A percentile compares a stretch with the other conserved stretches of the same genome.
Conservation (phyloP, 2,888 invertebrate genomes). For the Octonoba sinensis region DNA sequence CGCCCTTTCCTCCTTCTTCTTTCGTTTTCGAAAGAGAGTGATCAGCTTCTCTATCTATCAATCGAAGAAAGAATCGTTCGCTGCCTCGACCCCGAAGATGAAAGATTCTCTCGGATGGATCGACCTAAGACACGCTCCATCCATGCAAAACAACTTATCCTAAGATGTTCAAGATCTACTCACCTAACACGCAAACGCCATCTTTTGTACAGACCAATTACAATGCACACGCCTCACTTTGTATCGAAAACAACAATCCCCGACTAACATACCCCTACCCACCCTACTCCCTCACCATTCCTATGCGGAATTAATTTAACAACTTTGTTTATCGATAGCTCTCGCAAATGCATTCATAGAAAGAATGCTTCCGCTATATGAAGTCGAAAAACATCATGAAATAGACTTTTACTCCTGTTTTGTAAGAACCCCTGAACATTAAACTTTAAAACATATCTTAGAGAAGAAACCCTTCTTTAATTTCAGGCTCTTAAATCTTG, state of each 20-base stretch:
- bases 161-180: slow-evolving; percentile 14
- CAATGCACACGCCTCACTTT: slow-evolving; percentile 16
- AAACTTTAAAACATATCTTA: no score
- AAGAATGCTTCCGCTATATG: no score
- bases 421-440: no score
- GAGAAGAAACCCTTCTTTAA: no score
- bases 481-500: no score
- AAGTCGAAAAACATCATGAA: no score
- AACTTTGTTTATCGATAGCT: slow-evolving; percentile 30
- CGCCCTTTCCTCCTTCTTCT: slow-evolving; percentile 39
- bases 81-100: slow-evolving; percentile 28
- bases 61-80: slow-evolving; percentile 59
- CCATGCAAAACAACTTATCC: slow-evolving; percentile 46
- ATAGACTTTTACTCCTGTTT: no score
- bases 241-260: slow-evolving; percentile 1
- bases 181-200: slow-evolving; percentile 18
- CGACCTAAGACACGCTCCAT: slow-evolving; percentile 20
- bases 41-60: slow-evolving; percentile 29
- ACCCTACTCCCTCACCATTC: background rate
- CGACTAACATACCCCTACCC: background rate
- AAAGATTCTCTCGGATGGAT: slow-evolving; percentile 40
- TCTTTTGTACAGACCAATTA: slow-evolving; percentile 11
- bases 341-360: no score
- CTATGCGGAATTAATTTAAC: slow-evolving; percentile 39
- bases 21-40: slow-evolving; percentile 21